Percentiles rank a stretch among this genome's conserved stretches.
phyloP scores from a whole-genome alignment of 2,113 vertebrate genomes.

The Bujurquina vittata region DNA sequence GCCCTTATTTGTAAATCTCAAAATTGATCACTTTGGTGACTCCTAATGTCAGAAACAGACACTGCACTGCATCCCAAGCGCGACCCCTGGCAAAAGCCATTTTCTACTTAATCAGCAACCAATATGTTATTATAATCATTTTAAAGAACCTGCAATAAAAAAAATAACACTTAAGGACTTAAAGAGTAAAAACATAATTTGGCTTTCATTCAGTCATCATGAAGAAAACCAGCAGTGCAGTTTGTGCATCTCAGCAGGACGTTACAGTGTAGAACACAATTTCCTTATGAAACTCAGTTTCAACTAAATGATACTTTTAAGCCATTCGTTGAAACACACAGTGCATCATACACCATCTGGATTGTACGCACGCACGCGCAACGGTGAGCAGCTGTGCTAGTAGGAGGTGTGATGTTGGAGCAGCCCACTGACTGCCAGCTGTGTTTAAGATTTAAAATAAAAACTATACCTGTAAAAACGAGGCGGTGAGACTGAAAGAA shows the following conservation, averaged over 20 bases:
- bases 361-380: background rate
- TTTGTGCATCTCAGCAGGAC: constrained; percentile 30
- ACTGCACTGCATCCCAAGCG: background rate
- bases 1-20: background rate
- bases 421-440: constrained; percentile 61
- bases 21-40: background rate
- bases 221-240: constrained; percentile 1
- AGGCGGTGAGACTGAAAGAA: background rate
- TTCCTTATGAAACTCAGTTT: constrained; percentile 58
- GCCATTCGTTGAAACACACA: constrained; percentile 45
- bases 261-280: constrained; percentile 5
- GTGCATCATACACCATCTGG: constrained; percentile 59
- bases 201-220: constrained; percentile 4
- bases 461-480: constrained; percentile 47
- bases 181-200: constrained; percentile 1
- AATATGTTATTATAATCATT: background rate
- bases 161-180: background rate
- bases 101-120: background rate
- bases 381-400: constrained; percentile 54
- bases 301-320: constrained; percentile 63
- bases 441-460: constrained; percentile 59
- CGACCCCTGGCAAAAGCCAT: background rate
- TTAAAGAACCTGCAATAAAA: constrained; percentile 5
- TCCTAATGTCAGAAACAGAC: background rate
- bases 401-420: constrained; percentile 66